Conservation (phyloP, 2,113 vertebrate genomes). For the Sus scrofa region T2T-Sscrofa CM000816.6:54082501-54083000, state of each 20-base stretch:
- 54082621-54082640: background rate
- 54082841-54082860: background rate
- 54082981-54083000: background rate
- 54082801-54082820: accelerated
- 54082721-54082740: background rate
- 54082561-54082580: background rate
- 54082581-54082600: background rate
- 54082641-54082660: background rate
- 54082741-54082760: background rate
- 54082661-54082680: background rate
- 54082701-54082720: background rate
- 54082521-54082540: background rate
- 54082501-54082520: background rate
- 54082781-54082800: background rate
- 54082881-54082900: background rate
- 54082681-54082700: background rate
- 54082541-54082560: background rate
- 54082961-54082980: background rate
- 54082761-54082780: background rate
- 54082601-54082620: background rate
- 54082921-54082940: background rate
- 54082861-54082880: background rate
- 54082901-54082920: background rate
- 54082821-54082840: background rate
- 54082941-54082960: background rate